These are phyloP conservation scores for Lepidurus apus DNA, from an alignment of 1,140 invertebrate species.

Conservation along the genomic window DNA sequence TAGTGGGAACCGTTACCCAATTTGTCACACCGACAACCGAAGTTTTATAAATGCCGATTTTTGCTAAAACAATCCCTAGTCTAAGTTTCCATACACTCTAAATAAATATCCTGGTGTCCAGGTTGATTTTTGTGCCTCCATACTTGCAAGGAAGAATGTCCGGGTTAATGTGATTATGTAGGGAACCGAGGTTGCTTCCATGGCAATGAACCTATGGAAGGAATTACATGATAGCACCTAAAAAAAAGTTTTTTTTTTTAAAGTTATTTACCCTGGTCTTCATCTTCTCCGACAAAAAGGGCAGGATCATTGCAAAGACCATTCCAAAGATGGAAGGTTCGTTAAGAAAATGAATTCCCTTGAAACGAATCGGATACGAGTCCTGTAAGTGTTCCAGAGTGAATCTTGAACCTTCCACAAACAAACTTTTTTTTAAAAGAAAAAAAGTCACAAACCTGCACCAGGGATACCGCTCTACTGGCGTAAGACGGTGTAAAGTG, in stretches of 20 bases:
- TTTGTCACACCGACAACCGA: neutral
- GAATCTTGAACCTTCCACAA: neutral
- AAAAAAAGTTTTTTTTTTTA: slow-evolving; percentile 27
- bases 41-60: neutral
- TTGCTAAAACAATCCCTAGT: neutral
- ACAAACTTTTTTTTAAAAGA: neutral
- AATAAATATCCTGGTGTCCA: neutral
- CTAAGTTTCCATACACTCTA: neutral
- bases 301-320: slow-evolving; percentile 81
- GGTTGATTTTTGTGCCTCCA: neutral
- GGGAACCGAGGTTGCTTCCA: neutral
- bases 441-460: slow-evolving; percentile 50
- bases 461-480: slow-evolving; percentile 56
- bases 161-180: neutral
- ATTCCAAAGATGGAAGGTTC: slow-evolving; percentile 82
- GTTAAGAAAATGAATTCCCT: slow-evolving; percentile 84
- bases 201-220: neutral
- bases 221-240: slow-evolving; percentile 35
- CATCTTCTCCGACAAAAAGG: slow-evolving; percentile 77
- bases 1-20: no score
- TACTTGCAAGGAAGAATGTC: neutral
- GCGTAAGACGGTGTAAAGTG: slow-evolving; percentile 66
- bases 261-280: slow-evolving; percentile 61
- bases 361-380: slow-evolving; percentile 81
- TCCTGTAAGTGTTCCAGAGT: slow-evolving; percentile 51